phyloP scores from a whole-genome alignment of 2,888 invertebrate species.

The Pyrochroa serraticornis region DNA sequence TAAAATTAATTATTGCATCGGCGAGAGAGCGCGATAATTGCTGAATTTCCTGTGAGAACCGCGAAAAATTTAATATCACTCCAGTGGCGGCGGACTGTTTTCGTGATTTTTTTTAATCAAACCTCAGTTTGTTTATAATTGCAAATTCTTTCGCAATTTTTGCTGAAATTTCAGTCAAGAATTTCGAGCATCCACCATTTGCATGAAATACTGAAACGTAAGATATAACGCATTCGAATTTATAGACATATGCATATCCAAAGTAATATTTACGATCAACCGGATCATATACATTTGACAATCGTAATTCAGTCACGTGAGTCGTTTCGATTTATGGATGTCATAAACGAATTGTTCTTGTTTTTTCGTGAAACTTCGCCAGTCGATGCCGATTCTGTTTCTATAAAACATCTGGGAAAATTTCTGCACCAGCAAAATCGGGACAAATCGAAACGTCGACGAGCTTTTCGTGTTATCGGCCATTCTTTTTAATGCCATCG shows the following conservation, averaged over 20 bases:
- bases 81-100: too few relatives aligned
- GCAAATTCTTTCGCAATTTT: too few relatives aligned
- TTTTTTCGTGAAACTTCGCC: not conserved
- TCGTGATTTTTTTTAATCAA: too few relatives aligned
- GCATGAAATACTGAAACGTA: not conserved
- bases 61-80: too few relatives aligned
- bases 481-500: too few relatives aligned
- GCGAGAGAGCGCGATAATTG: too few relatives aligned
- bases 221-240: slow-evolving; percentile 10
- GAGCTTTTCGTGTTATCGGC: not conserved
- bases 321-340: slow-evolving; percentile 19
- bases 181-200: not conserved
- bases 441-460: not conserved
- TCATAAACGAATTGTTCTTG: slow-evolving; percentile 22
- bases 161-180: not conserved
- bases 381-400: not conserved
- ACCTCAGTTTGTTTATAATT: too few relatives aligned
- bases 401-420: not conserved
- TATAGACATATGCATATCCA: slow-evolving; percentile 27
- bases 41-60: too few relatives aligned
- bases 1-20: too few relatives aligned
- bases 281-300: slow-evolving; percentile 23
- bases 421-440: not conserved
- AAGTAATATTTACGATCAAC: slow-evolving; percentile 23
- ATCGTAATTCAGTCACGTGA: slow-evolving; percentile 26